Base-by-base conservation (phyloP, 1,140 invertebrate genomes). In the Trichonephila clavata region DNA sequence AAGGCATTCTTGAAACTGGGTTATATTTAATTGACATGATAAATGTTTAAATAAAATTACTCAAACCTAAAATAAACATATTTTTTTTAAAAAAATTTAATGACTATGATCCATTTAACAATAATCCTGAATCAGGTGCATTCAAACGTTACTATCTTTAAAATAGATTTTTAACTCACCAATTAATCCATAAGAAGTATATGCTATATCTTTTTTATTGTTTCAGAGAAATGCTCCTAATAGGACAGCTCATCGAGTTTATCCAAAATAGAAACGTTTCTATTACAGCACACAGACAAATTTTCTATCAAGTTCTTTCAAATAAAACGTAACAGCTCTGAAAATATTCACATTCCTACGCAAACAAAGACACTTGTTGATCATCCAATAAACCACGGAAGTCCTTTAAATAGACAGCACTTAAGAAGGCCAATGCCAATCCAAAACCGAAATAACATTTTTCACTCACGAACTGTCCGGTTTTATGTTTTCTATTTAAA, bases 351-450 rank as follows among this genome's bases (percentile, higher is more conserved):
- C 63, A 24, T 32, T 77, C 27, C 39, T 32, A 77, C 68, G n/a
- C 27, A 24, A 77, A 13, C 68, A 32, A 18, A 32, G 13, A 32
- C 68, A 77, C 68, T 77, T 77, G 68, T 77, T 77, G 68, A 77
- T 77, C 16, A 24, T 68, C 24, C 63, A 68, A 21, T 68, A 68
- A 68, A 24, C 63, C 63, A 24, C 7, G 24, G 63, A 68, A 68
- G 6, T 10, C 24, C 63, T 14, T 13, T 24, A 68, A 68, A 77
- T 77, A 77, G 68, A 77, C 27, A 5, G 18, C 27, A 24, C 68
- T 77, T 27, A 77, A 27, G 68, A 77, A 77, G 68, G 68, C 27
- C 68, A 77, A 77, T 77, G 68, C 27, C 68, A 77, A 77, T 77
- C 68, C 24, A 32, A 77, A 32, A 77, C 68, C 27, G 27, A 77